A percentile compares a stretch with the other conserved stretches of the same genome.
These are phyloP conservation scores for Nemapogon koenigi DNA, from an alignment of 2,888 invertebrate species.

Conservation along the genomic window DNA sequence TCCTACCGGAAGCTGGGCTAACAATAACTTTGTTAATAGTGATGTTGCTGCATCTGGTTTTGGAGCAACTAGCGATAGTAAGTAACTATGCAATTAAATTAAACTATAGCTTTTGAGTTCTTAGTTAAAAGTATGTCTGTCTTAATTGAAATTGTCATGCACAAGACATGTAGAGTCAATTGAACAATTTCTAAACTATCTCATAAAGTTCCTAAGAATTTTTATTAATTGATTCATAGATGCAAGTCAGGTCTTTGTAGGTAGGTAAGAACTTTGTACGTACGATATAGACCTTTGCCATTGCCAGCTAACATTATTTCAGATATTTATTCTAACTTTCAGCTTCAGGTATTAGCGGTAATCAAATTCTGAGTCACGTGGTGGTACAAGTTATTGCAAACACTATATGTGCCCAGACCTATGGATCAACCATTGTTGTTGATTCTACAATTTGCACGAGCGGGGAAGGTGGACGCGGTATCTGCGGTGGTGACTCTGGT, in stretches of 20 bases:
- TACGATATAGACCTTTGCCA: no score
- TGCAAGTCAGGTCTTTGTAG: no score
- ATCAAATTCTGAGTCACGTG: slow-evolving; percentile 41
- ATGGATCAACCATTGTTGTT: slow-evolving; percentile 20
- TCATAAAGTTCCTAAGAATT: no score
- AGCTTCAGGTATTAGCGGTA: slow-evolving; percentile 25
- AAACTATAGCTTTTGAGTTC: background rate
- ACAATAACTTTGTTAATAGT: slow-evolving; percentile 24
- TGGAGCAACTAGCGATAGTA: slow-evolving; percentile 32
- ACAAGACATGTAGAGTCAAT: no score
- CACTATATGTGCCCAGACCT: slow-evolving; percentile 27
- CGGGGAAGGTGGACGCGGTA: slow-evolving; percentile 4
- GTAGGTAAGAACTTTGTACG: no score
- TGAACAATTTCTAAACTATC: no score
- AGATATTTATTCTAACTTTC: slow-evolving; percentile 9
- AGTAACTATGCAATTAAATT: slow-evolving; percentile 14
- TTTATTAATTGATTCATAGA: no score
- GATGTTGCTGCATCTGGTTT: slow-evolving; percentile 32
- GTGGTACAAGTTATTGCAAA: slow-evolving; percentile 40
- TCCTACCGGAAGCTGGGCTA: slow-evolving; percentile 21
- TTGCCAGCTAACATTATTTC: no score
- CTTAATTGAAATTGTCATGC: no score
- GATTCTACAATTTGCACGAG: slow-evolving; percentile 4
- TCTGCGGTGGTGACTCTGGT: slow-evolving; percentile 11
- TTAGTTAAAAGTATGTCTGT: slow-evolving; percentile 1